Evolutionary conservation across 1,140 invertebrate species (phyloP), one percentile per base, ranked within the genome.

Genomic region (Orius laevigatus): DNA sequence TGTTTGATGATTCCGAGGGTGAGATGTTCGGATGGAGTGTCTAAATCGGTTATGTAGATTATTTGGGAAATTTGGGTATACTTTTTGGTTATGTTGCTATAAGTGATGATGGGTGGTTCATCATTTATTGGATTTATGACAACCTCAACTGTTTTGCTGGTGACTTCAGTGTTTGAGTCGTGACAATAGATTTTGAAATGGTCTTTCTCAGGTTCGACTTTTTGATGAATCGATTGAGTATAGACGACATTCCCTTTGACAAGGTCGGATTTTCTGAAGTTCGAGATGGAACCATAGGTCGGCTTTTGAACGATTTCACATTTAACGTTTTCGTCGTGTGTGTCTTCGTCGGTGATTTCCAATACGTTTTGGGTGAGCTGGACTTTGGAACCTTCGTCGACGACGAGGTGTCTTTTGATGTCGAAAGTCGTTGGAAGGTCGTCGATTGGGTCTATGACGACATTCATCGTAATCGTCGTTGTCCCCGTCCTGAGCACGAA

Each of bases 141-240:
- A 14, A 49, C 36, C 3, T 16, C 34, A 2, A 49, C 12, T 2
- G 19, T 18, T 12, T 25, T 25, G 4, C 14, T 31, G 19, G 42
- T 16, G 11, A 31, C 33, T 6, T 20, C 19, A 6, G 48, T 18
- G 10, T 44, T 39, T 10, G 25, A n/a, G 48, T 49, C 48, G 20
- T 49, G 36, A 20, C 48, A 49, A 6, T 9, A 25, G 12, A 49
- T 16, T 18, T 20, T 25, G 41, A 49, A 39, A 11, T 10, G 20
- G 39, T 49, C 48, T 49, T 49, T 40, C 41, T 20, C 32, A 20
- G 48, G 48, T 32, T 49, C 48, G 12, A 43, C 6, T 8, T 31
- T 20, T 11, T 9, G 2, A 31, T 49, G 48, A 8, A 12, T 32
- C 9, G 5, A 43, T 32, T 49, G 48, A 14, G 15, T 32, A 16